Conservation (phyloP, 92 coral and sea anemone species). For the Diadumene lineata region DNA sequence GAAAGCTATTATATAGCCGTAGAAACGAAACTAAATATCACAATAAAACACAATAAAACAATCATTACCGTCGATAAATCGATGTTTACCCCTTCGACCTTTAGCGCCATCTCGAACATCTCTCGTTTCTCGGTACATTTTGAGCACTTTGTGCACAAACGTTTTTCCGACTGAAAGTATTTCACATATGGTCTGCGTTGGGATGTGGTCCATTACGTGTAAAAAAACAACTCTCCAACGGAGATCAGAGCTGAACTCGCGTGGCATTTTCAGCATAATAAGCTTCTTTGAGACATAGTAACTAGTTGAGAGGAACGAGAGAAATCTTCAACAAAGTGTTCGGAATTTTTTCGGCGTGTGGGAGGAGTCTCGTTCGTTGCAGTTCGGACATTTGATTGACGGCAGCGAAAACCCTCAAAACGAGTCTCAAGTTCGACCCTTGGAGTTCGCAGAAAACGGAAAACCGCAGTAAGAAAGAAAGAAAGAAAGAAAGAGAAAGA, state of each 20-base stretch:
- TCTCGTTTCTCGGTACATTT: conserved; percentile 22
- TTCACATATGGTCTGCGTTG: neutral
- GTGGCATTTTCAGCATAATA: conserved; percentile 14
- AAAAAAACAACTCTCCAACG: conserved; percentile 32
- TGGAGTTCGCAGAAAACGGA: conserved; percentile 22
- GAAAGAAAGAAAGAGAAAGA: too few relatives aligned
- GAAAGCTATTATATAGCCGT: too few relatives aligned
- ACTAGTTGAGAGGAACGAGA: neutral
- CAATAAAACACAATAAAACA: too few relatives aligned
- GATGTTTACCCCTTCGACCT: conserved; percentile 1
- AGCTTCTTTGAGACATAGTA: neutral
- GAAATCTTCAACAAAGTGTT: conserved; percentile 3
- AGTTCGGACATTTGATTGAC: conserved; percentile 23
- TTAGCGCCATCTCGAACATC: conserved; percentile 5
- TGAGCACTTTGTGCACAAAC: conserved; percentile 23
- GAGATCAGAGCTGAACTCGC: conserved; percentile 11
- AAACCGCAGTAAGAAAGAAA: conserved; percentile 36
- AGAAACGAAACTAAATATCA: too few relatives aligned
- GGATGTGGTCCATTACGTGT: neutral
- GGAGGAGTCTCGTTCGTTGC: too few relatives aligned
- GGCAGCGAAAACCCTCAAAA: conserved; percentile 8
- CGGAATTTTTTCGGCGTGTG: neutral
- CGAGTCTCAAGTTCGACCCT: conserved; percentile 1
- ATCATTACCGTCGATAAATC: conserved; percentile 10
- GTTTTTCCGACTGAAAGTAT: conserved; percentile 20